phyloP scores from a whole-genome alignment of 1,140 invertebrate species.

The Drosophila ambigua region DNA sequence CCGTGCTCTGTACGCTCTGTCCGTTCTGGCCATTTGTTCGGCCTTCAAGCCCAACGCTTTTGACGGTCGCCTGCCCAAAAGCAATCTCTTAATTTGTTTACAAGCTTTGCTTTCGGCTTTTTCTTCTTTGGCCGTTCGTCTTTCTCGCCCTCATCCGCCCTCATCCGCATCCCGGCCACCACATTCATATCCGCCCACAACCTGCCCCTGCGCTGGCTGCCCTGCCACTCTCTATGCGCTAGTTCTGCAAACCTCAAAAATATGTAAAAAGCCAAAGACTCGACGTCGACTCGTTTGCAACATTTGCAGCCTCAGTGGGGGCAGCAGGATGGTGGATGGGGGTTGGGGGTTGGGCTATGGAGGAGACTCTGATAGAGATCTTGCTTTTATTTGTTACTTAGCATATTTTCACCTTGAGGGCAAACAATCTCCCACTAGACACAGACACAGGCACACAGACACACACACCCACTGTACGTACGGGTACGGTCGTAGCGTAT shows the following conservation, averaged over 20 bases:
- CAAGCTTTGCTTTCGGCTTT: constrained; percentile 76
- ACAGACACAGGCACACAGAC: constrained; percentile 15
- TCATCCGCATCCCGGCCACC: background rate
- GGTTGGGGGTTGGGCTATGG: background rate
- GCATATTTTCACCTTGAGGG: constrained; percentile 80
- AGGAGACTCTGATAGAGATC: constrained; percentile 67
- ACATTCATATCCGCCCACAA: background rate
- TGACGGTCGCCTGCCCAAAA: constrained; percentile 73
- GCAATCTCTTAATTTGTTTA: constrained; percentile 81
- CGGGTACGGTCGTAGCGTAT: background rate
- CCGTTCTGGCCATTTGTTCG: constrained; percentile 63
- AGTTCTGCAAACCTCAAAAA: constrained; percentile 77
- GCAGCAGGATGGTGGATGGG: background rate
- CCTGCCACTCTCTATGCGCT: constrained; percentile 32
- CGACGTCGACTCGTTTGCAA: constrained; percentile 60
- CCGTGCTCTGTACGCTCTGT: background rate
- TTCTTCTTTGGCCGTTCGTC: constrained; percentile 53
- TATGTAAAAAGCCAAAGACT: constrained; percentile 75
- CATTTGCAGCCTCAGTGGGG: constrained; percentile 33
- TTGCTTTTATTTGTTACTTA: constrained; percentile 80
- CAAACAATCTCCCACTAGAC: constrained; percentile 77
- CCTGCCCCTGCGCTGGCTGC: background rate
- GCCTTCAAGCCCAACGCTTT: constrained; percentile 70
- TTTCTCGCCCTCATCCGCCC: constrained; percentile 17
- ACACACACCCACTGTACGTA: background rate